Evolutionary conservation across 2,888 invertebrate genomes (phyloP), one percentile per base, ranked within the genome.

Genomic region (Calameuta pallipes): DNA sequence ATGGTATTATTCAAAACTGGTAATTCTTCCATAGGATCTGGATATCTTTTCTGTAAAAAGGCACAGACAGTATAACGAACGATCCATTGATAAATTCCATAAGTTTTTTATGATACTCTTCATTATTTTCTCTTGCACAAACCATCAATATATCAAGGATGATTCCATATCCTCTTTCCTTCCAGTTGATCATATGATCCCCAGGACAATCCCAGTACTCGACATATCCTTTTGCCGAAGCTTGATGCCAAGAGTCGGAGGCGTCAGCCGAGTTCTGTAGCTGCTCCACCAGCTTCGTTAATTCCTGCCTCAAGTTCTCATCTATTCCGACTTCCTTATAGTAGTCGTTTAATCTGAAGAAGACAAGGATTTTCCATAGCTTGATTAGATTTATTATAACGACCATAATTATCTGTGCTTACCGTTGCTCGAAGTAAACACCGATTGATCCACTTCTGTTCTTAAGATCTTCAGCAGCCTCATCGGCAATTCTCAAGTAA

Each of bases 141-240:
- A 90, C 90, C 87, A 88, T 89, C 78, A 90, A 76, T 76, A 90
- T 84, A 77, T 90, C 89, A 3, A 90, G 74, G 77, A 90, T 85
- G 4, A 82, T 87, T 12, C 86, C 81, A 76, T 88, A 90, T 73
- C 85, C 85, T 56, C 82, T 81, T 13, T 85, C 80, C 41, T 88
- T 90, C 90, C 90, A 90, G 80, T 88, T 88, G 1, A 86, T 81
- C 3, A 41, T 11, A 12, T 70, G 77, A 77, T 87, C 86, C 13
- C 89, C 89, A 0, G 75, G n/a, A 75, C 80, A 80, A 0, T 34
- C 71, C 13, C 75, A 11, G 75, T 75, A 83, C 12, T 80, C 78
- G 0, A 15, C 1, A 12, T 78, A 34, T 2, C 41, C 41, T 6
- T 41, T 69, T 1, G 37, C 31, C 1, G 87, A 75, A 36, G 85